Evolutionary conservation across 1,140 invertebrate genomes (phyloP), one percentile per base, ranked within the genome.

Genomic region (Triops cancriformis): DNA sequence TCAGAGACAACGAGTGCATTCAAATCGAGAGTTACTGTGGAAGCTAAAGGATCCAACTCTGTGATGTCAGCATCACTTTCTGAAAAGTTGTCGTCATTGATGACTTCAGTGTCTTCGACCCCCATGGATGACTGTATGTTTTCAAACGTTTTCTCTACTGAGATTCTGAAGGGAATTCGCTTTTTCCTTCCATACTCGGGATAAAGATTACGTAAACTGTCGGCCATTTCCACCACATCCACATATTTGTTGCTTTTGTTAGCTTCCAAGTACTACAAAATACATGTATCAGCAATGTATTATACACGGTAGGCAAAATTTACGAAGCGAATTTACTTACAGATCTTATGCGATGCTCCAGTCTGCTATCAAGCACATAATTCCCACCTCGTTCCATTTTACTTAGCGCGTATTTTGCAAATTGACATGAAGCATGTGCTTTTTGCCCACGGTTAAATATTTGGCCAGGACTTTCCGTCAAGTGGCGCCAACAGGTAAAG

Each of bases 211-310:
- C 90, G 90, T 41, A 93, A 86, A 80, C 88, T 86, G 82, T 90
- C 89, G 80, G 90, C 89, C 90, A 93, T 92, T 82, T 89, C 88
- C 80, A 89, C 88, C 41, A 92, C 88, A 87, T 92, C 90, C 76
- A 92, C 88, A 80, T 89, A 91, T 1, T 89, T 88, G 64, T 78
- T 75, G 10, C 78, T 73, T 26, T 45, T 74, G 14, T 78, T 80
- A 18, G 37, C 26, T 23, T 78, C 77, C 51, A 80, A 73, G 26
- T 79, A 79, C 51, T 64, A 64, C 23, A 64, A 64, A 5, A 12
- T n/a, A 51, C 3, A 51, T 12, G 14, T 18, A 64, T 18, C 6
- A 45, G 51, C 6, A n/a, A 12, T 3, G 11, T 1, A 64, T 64
- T 64, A 12, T 10, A 18, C 4, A 6, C 10, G 18, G 2, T 64